These are phyloP conservation scores for human DNA, from an alignment of 2,113 vertebrate species.

Conservation along the genomic window GRCh38 chr2:118054001-118054500, in stretches of 20 bases:
- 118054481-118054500: slow-evolving; percentile 77
- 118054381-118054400: slow-evolving; percentile 82
- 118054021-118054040: slow-evolving; percentile 70
- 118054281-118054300: slow-evolving; percentile 80
- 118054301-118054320: slow-evolving; percentile 81
- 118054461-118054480: slow-evolving; percentile 79
- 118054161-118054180: slow-evolving; percentile 69
- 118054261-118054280: slow-evolving; percentile 74
- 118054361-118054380: slow-evolving; percentile 77
- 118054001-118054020: slow-evolving; percentile 77
- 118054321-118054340: slow-evolving; percentile 78
- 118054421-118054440: slow-evolving; percentile 84
- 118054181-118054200: slow-evolving; percentile 68
- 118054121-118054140: slow-evolving; percentile 66
- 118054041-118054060: slow-evolving; percentile 75
- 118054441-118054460: slow-evolving; percentile 75
- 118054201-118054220: slow-evolving; percentile 50
- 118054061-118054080: slow-evolving; percentile 73
- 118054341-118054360: slow-evolving; percentile 83
- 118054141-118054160: slow-evolving; percentile 69
- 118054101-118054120: slow-evolving; percentile 71
- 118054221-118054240: slow-evolving; percentile 49
- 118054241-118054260: slow-evolving; percentile 78
- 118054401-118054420: slow-evolving; percentile 76
- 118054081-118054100: slow-evolving; percentile 73